Percentiles rank a stretch among this genome's conserved stretches.
Evolutionary conservation across 2,113 vertebrate genomes (phyloP).

Genomic region (Actenoides lindsayi): DNA sequence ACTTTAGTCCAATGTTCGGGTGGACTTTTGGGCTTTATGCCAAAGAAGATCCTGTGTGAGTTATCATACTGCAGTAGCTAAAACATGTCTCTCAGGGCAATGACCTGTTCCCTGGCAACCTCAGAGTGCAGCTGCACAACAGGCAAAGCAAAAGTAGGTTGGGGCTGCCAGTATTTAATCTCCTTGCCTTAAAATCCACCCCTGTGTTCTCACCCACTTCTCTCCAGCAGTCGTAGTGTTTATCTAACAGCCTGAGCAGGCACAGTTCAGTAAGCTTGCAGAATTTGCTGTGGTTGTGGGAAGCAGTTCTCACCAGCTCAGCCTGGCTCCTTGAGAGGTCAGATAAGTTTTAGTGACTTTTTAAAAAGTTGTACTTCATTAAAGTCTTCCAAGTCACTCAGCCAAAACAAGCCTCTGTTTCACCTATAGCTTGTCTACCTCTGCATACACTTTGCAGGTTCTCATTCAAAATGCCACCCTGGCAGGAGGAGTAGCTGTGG

Average conservation of each 20-base stretch:
- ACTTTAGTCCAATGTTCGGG: neutral
- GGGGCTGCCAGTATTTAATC: neutral
- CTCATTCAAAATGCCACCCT: constrained; percentile 96
- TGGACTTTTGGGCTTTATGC: neutral
- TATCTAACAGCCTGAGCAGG: neutral
- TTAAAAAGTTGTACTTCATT: neutral
- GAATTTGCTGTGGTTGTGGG: neutral
- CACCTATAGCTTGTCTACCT: neutral
- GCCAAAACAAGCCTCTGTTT: neutral
- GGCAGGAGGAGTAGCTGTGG: constrained; percentile 95
- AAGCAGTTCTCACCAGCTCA: neutral
- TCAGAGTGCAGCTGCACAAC: neutral
- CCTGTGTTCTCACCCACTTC: neutral
- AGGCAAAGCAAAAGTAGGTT: neutral
- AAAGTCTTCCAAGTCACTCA: neutral
- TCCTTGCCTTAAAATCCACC: neutral
- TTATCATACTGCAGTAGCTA: neutral
- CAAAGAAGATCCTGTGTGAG: neutral
- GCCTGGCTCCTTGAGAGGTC: neutral
- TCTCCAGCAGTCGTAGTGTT: neutral
- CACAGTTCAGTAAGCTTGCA: neutral
- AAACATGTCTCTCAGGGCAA: neutral
- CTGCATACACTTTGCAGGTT: constrained; percentile 75
- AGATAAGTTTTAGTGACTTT: neutral
- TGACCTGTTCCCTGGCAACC: neutral